phyloP scores from a whole-genome alignment of 2,797 vertebrate genomes.

The Takifugu ocellatus region DNA sequence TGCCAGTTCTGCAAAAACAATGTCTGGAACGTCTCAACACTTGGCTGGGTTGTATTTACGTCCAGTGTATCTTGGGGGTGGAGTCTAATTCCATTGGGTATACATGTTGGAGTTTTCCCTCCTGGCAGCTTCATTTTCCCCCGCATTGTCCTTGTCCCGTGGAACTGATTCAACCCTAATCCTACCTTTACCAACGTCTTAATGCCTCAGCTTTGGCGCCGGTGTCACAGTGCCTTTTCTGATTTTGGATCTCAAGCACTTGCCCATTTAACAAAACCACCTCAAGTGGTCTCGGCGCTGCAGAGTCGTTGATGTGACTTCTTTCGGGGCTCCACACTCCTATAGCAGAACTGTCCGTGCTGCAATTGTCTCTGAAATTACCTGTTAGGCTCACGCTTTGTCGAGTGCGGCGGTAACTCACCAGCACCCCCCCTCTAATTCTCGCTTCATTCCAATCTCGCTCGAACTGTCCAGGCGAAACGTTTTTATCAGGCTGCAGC shows the following conservation, averaged over 20 bases:
- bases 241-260: constrained; percentile 14
- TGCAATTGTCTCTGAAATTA: constrained; percentile 56
- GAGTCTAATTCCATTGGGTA: too few relatives aligned
- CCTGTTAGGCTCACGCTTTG: constrained; percentile 54
- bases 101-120: too few relatives aligned
- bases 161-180: too few relatives aligned
- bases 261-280: constrained; percentile 1
- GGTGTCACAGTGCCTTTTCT: neutral
- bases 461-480: constrained; percentile 55
- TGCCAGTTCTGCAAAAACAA: too few relatives aligned
- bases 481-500: constrained; percentile 52
- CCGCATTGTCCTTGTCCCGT: too few relatives aligned
- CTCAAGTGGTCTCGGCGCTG: neutral
- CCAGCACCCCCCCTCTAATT: constrained; percentile 55
- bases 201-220: constrained; percentile 2
- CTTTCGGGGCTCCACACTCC: constrained; percentile 7
- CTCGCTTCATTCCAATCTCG: constrained; percentile 43
- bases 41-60: too few relatives aligned
- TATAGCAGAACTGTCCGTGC: too few relatives aligned
- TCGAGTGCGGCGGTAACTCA: constrained; percentile 61
- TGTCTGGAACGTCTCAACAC: too few relatives aligned
- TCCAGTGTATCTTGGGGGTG: too few relatives aligned
- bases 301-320: constrained; percentile 10
- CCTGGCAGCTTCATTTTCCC: too few relatives aligned
- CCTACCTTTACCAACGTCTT: too few relatives aligned